phyloP scores from a whole-genome alignment of 1,140 invertebrate species.

The Sipha flava region DNA sequence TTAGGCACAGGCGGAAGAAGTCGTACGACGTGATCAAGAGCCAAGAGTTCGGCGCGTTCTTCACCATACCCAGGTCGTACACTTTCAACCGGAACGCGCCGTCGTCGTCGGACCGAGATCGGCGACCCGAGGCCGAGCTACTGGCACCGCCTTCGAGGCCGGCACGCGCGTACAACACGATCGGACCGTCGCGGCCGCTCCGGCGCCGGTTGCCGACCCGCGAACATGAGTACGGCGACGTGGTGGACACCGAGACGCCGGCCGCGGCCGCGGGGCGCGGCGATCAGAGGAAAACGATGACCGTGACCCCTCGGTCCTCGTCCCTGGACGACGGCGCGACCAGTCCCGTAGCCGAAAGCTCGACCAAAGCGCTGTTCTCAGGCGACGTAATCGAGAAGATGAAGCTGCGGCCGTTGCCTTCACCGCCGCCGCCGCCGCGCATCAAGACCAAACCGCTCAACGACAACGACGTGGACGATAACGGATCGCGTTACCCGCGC shows the following conservation, averaged over 20 bases:
- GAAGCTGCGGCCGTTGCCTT: conserved; percentile 68
- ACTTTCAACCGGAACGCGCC: neutral
- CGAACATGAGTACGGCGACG: conserved; percentile 41
- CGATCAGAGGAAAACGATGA: too few relatives aligned
- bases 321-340: neutral
- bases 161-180: conserved; percentile 58
- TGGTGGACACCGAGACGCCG: conserved; percentile 23
- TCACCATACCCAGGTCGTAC: conserved; percentile 45
- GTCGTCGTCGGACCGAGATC: neutral
- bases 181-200: conserved; percentile 52
- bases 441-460: conserved; percentile 42
- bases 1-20: conserved; percentile 44
- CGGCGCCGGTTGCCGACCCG: conserved; percentile 47
- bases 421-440: conserved; percentile 66
- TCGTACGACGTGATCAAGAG: conserved; percentile 37
- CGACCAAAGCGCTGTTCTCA: conserved; percentile 52
- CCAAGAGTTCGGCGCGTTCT: conserved; percentile 43
- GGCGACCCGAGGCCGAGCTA: too few relatives aligned
- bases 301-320: neutral
- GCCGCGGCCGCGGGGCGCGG: too few relatives aligned
- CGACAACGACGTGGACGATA: neutral
- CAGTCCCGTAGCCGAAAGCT: neutral
- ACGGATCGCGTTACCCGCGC: neutral
- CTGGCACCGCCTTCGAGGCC: conserved; percentile 47
- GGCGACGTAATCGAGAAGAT: conserved; percentile 66